Percentiles rank a stretch among this genome's conserved stretches.
phyloP scores from a whole-genome alignment of 2,113 vertebrate species.

The Hoplias malabaricus region DNA sequence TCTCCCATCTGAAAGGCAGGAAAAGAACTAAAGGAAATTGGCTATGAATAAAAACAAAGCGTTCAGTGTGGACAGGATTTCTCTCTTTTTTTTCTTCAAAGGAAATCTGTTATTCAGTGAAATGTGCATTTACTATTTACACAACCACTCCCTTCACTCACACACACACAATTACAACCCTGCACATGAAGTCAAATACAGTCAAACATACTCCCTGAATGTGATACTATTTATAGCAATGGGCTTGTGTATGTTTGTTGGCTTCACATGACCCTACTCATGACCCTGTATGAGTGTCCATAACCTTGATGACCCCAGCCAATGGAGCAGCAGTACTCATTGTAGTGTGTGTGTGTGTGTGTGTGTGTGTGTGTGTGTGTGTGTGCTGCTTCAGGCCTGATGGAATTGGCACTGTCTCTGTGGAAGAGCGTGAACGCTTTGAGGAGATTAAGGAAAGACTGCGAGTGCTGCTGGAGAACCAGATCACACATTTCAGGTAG shows the following conservation, averaged over 20 bases:
- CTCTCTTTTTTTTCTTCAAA: background rate
- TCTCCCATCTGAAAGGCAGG: conserved; percentile 48
- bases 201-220: background rate
- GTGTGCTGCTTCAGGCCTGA: conserved; percentile 81
- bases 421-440: conserved; percentile 96
- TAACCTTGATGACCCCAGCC: conserved; percentile 27
- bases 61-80: background rate
- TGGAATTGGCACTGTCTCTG: conserved; percentile 93
- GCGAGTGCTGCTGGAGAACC: conserved; percentile 93
- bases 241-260: background rate
- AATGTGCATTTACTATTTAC: background rate
- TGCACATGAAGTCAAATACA: background rate
- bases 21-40: background rate
- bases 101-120: background rate
- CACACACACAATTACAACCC: background rate
- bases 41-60: background rate
- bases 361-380: conserved; percentile 35
- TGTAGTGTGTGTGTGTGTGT: conserved; percentile 7
- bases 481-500: conserved; percentile 99
- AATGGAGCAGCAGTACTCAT: conserved; percentile 1
- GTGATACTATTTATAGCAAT: background rate
- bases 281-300: conserved; percentile 5
- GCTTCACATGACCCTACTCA: conserved; percentile 1
- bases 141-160: background rate
- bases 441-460: conserved; percentile 97